phyloP scores from a whole-genome alignment of 2,888 invertebrate species.

The Elaeidobius kamerunicus region DNA sequence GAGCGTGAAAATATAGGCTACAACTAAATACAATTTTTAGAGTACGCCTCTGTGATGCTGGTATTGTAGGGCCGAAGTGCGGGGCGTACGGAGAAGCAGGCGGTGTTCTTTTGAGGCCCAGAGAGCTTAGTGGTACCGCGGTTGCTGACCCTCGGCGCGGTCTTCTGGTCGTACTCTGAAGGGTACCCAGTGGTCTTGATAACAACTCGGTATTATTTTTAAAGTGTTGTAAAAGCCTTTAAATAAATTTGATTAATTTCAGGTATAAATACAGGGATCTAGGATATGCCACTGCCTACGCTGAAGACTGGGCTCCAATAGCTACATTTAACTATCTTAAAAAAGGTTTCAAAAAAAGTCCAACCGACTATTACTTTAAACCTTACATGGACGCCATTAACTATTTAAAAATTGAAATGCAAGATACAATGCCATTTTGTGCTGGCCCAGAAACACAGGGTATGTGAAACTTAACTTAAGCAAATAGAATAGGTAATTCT shows the following conservation, averaged over 20 bases:
- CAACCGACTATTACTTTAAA: slow-evolving; percentile 79
- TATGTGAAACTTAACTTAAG: too few relatives aligned
- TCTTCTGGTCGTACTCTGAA: slow-evolving; percentile 26
- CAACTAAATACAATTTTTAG: slow-evolving; percentile 10
- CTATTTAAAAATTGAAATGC: slow-evolving; percentile 37
- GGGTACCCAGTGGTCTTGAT: slow-evolving; percentile 28
- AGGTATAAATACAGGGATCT: slow-evolving; percentile 55
- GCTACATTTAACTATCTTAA: slow-evolving; percentile 77
- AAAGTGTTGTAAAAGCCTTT: slow-evolving; percentile 12
- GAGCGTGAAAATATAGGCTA: too few relatives aligned
- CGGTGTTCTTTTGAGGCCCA: slow-evolving; percentile 44
- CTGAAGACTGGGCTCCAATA: slow-evolving; percentile 70
- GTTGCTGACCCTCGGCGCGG: slow-evolving; percentile 40
- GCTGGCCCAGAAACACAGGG: slow-evolving; percentile 56
- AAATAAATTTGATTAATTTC: slow-evolving; percentile 3
- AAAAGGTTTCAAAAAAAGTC: slow-evolving; percentile 66
- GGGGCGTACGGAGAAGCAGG: slow-evolving; percentile 41
- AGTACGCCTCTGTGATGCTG: slow-evolving; percentile 29
- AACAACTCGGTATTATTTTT: slow-evolving; percentile 17
- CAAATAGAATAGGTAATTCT: too few relatives aligned
- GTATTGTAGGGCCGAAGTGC: slow-evolving; percentile 30
- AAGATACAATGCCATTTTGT: slow-evolving; percentile 48
- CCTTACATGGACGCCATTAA: slow-evolving; percentile 72
- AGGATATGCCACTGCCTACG: slow-evolving; percentile 77
- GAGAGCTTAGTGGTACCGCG: slow-evolving; percentile 42